Evolutionary conservation across 2,797 vertebrate species (phyloP), one percentile per base, ranked within the genome.

Genomic region (Simalia tracyae): DNA sequence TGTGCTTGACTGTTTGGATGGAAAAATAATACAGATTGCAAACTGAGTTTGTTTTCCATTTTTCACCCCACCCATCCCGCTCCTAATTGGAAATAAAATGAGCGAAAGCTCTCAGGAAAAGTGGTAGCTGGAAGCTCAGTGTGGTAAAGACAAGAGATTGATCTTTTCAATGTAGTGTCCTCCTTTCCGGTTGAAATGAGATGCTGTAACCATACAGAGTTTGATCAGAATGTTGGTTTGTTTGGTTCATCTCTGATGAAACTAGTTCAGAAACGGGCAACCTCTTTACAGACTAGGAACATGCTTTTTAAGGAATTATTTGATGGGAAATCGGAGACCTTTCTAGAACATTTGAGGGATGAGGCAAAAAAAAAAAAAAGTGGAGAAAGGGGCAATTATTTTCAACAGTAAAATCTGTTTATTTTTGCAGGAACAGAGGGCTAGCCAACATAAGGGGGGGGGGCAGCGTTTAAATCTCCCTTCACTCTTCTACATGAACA

Each of bases 21-120:
- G 88, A 66, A 95, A 96, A 94, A 95, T 86, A 94, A 94, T 91
- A 93, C 63, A 15, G 2, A 88, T 60, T 88, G 90, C 84, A 31
- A 63, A 91, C 84, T 50, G 50, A 6, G 42, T 31, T 60, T 86
- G 81, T 88, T 92, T 85, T 26, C 91, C 90, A 76, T 59, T 87
- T 66, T 6, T 19, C 11, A 61, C 0, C 7, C 15, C 26, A 24
- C 15, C 42, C 8, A 46, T 19, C 72, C 28, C 36, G 10, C 26
- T n/a, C 3, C 1, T 12, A 12, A 90, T 63, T 17, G 42, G 50
- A 50, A 86, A 31, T 19, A 15, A 81, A 86, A 24, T 12, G 12
- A 87, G 68, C 26, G 17, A 19, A 17, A 31, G 10, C 4, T 24
- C 26, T 59, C 14, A 56, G 17, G 46, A 56, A 56, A 24, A 46